Evolutionary conservation across 2,797 vertebrate species (phyloP).

Genomic region (Ficedula albicollis): DNA sequence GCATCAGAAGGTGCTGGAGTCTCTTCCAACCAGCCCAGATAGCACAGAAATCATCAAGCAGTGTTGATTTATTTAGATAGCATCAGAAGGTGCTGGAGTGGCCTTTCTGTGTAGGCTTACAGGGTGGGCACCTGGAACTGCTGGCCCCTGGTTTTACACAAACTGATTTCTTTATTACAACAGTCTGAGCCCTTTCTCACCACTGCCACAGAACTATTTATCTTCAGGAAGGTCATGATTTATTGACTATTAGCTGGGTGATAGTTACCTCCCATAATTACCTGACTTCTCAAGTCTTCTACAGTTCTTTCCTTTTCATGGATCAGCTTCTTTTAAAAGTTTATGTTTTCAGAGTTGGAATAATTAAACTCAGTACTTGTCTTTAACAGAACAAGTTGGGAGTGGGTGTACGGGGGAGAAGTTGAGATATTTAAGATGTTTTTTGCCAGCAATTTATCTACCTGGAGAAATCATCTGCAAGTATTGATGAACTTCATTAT

Average conservation of each 20-base stretch:
- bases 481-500: background rate
- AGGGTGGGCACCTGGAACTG: background rate
- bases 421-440: background rate
- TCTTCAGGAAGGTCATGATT: background rate
- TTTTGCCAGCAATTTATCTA: conserved; percentile 3
- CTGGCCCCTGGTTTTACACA: background rate
- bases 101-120: background rate
- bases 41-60: background rate
- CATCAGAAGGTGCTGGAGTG: background rate
- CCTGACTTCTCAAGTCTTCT: background rate
- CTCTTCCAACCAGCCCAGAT: background rate
- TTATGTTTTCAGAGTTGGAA: background rate
- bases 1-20: background rate
- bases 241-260: background rate
- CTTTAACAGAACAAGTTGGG: conserved; percentile 22
- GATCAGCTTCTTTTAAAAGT: background rate
- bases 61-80: background rate
- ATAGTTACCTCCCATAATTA: background rate
- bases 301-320: background rate
- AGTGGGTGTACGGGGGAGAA: conserved; percentile 7
- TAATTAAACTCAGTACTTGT: conserved; percentile 17
- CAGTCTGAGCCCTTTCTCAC: background rate
- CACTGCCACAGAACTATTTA: background rate
- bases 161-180: background rate
- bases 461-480: conserved; percentile 13